Base-by-base conservation (phyloP, 2,797 vertebrate species). In the Labroides dimidiatus region DNA sequence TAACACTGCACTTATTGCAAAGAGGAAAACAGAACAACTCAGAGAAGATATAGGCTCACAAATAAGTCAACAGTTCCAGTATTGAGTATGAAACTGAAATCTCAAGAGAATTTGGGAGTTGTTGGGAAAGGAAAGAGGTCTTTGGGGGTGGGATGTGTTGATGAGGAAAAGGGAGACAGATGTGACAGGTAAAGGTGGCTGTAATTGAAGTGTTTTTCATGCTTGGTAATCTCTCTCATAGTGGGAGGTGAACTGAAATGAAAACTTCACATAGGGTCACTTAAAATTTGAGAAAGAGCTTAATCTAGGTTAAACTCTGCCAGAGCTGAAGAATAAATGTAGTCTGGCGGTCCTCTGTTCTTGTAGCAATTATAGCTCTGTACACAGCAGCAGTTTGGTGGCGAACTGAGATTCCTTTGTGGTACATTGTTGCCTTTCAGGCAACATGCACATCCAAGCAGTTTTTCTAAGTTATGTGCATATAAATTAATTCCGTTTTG, bases 381-480 rank as follows among this genome's bases (percentile, higher is more conserved):
- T 51, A 62, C 47, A 73, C 69, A 84, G 66, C 44, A 63, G 64
- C 49, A 64, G 7, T 12, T 27, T 21, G 55, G 58, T 57, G 66
- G 61, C 56, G 79, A 70, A 70, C 47, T 63, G 13, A 47, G 51
- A 81, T 54, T 68, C 64, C 56, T 75, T 76, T 82, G 73, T 76
- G 62, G 45, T 69, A 70, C 47, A 47, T 44, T 74, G 60, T 55
- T 66, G 75, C 73, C 72, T 87, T 61, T 75, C 27, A 70, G 73
- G 68, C 63, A 79, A 77, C 78, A 74, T 69, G 74, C 78, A 82
- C 59, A 69, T 77, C 1, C 68, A 61, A 64, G 69, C 75, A 62
- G 19, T 19, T 77, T 81, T 74, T 20, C n/a, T 74, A 67, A 87
- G 57, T 84, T 82, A 80, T 82, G 72, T 84, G 78, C 78, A 87